Percentiles rank a stretch among this genome's conserved stretches.
Conservation (phyloP, 2,113 vertebrate species). For the Poeciliopsis prolifica region DNA sequence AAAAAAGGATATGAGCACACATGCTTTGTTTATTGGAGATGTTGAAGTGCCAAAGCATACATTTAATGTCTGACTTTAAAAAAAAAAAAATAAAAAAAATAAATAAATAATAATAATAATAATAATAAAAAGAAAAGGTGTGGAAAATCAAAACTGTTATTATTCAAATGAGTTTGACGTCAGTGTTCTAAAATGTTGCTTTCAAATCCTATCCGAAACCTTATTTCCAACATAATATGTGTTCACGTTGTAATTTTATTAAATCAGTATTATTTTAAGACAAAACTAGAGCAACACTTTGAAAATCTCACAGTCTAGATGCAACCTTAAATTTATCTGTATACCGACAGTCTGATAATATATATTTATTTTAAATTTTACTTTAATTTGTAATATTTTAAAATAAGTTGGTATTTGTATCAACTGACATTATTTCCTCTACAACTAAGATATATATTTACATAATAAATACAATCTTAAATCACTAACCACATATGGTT, state of each 20-base stretch:
- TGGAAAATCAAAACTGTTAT: not conserved
- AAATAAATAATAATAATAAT: too few species aligned
- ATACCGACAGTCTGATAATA: too few species aligned
- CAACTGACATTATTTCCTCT: too few species aligned
- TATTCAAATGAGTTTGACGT: conserved; percentile 59
- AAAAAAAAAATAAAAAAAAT: too few species aligned
- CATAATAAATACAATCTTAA: too few species aligned
- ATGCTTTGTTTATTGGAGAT: not conserved
- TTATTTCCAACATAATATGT: not conserved
- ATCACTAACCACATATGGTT: too few species aligned
- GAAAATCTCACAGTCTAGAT: too few species aligned
- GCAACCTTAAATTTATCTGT: too few species aligned
- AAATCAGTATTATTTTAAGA: not conserved
- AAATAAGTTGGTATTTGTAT: too few species aligned
- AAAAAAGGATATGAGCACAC: not conserved
- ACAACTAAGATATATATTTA: too few species aligned
- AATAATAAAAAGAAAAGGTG: not conserved
- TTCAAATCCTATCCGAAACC: not conserved
- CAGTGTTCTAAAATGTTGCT: conserved; percentile 22
- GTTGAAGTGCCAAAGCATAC: not conserved
- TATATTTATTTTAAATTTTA: too few species aligned
- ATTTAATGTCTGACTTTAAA: not conserved
- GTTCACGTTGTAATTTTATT: not conserved
- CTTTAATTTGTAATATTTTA: too few species aligned
- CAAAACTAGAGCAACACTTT: not conserved